Conservation (phyloP, 2,888 invertebrate genomes). For the Eilema sororculum region DNA sequence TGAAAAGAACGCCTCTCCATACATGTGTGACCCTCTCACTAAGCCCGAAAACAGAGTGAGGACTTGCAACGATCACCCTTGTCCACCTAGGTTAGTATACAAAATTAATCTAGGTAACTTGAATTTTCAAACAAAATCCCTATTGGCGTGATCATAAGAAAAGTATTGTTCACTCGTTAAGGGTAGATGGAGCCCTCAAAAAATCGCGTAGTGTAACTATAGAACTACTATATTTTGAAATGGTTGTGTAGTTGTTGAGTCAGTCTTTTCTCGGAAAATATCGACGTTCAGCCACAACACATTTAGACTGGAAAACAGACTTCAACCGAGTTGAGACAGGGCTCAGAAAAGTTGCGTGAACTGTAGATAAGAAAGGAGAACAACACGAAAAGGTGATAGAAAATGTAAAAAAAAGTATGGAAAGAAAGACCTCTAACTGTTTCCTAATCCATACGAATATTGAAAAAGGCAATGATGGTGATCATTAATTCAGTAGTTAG, state of each 20-base stretch:
- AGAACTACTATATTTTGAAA: no score
- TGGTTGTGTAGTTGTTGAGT: no score
- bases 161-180: no score
- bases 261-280: no score
- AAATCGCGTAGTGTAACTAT: no score
- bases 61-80: constrained; percentile 97
- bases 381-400: not conserved
- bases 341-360: no score
- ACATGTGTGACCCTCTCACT: constrained; percentile 94
- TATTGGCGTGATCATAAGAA: not conserved
- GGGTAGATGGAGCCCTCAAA: no score
- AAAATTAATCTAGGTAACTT: not conserved
- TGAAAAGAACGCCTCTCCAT: constrained; percentile 94
- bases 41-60: constrained; percentile 96
- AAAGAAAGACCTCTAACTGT: not conserved
- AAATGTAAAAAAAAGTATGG: not conserved
- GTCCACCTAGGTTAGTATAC: constrained; percentile 92
- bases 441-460: not conserved
- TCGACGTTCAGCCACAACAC: no score
- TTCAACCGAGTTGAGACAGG: no score
- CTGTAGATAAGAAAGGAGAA: not conserved
- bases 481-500: no score
- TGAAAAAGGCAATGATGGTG: not conserved
- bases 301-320: no score
- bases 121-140: not conserved